Evolutionary conservation across 2,113 vertebrate species (phyloP).

Genomic region (Sorex fumeus): DNA sequence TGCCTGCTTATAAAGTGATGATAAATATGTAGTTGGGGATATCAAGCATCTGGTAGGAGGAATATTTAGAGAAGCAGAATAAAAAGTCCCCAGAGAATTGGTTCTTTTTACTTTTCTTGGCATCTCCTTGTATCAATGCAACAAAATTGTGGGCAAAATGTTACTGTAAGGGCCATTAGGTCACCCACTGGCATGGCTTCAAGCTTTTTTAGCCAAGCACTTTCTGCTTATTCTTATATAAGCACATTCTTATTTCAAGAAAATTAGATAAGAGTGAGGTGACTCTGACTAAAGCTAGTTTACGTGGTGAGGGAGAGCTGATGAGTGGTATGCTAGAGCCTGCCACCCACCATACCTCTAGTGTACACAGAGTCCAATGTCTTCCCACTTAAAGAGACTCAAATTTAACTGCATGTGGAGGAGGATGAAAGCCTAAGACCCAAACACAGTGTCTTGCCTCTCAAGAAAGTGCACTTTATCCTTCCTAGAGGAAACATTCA

Average conservation of each 20-base stretch:
- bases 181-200: not conserved
- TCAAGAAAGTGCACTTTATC: not conserved
- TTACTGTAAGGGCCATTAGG: not conserved
- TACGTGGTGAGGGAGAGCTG: not conserved
- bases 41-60: not conserved
- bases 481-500: slow-evolving; percentile 25
- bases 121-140: not conserved
- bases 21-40: not conserved
- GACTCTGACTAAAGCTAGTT: not conserved
- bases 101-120: not conserved
- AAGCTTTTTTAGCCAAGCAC: not conserved
- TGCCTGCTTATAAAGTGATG: slow-evolving; percentile 10
- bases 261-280: not conserved
- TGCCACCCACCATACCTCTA: not conserved
- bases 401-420: not conserved
- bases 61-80: slow-evolving; percentile 6
- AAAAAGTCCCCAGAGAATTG: not conserved
- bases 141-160: slow-evolving; percentile 14
- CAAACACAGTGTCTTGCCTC: not conserved
- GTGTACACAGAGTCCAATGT: not conserved
- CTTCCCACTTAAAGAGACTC: not conserved
- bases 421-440: not conserved
- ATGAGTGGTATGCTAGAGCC: not conserved
- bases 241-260: not conserved
- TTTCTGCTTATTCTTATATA: not conserved